Evolutionary conservation across 2,797 vertebrate species (phyloP).

Genomic region (Acanthornis magna): DNA sequence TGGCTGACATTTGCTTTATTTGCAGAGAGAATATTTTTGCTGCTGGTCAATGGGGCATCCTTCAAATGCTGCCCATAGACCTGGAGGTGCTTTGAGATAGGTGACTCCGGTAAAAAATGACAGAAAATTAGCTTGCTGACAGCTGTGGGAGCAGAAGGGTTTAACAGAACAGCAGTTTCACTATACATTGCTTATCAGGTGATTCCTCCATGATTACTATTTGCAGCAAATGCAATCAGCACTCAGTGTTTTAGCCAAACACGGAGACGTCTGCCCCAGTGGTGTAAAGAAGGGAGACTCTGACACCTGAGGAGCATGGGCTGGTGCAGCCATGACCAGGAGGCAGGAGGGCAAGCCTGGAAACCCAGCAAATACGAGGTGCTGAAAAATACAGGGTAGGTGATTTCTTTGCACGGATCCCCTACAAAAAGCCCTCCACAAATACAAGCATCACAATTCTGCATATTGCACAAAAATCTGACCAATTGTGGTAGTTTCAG

Average conservation of each 20-base stretch:
- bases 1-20: neutral
- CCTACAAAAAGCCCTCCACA: neutral
- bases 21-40: neutral
- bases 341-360: neutral
- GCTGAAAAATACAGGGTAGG: neutral
- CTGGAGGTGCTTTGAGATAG: neutral
- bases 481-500: neutral
- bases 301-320: neutral
- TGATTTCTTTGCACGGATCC: neutral
- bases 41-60: neutral
- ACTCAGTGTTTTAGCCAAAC: neutral
- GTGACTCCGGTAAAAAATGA: neutral
- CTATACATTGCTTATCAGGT: neutral
- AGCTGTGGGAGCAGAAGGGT: neutral
- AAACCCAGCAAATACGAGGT: neutral
- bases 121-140: neutral
- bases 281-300: neutral
- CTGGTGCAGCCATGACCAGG: neutral
- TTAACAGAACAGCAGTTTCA: neutral
- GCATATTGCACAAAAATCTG: neutral
- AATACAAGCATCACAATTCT: neutral
- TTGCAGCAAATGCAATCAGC: neutral
- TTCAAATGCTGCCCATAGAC: neutral
- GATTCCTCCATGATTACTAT: neutral
- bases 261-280: fast-evolving